Base-by-base conservation (phyloP, 2,797 vertebrate genomes). In the Aulostomus chinensis region DNA sequence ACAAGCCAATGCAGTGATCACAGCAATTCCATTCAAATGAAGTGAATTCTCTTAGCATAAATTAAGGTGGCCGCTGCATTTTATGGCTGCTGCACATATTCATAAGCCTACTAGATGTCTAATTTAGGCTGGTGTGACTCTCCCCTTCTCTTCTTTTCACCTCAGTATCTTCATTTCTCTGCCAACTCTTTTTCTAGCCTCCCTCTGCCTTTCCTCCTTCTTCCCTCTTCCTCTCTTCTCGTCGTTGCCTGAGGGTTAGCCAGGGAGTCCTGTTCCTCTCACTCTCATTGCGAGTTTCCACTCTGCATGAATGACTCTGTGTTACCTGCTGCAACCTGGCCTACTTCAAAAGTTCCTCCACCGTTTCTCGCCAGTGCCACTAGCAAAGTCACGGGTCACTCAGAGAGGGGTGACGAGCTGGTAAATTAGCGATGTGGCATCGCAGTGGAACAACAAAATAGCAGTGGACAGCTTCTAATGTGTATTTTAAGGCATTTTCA, bases 291-390 rank as follows among this genome's bases (percentile, higher is more conserved):
- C 38, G 2, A 56, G 31, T 42, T 54, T 76, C 65, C 62, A 59
- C 59, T 75, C 58, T 69, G 78, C 69, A 68, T 74, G 64, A 74
- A 66, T 70, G 58, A 69, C 64, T 81, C 62, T 55, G 68, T 12
- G 66, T 75, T 79, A 78, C 84, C 83, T 80, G 81, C 85, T 79
- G 76, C 66, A 84, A 64, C 72, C 75, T 84, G 85, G 79, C 83
- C 81, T 83, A 84, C 68, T 85, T 85, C 43, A 21, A 59, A 63
- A 69, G 43, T 72, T 78, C 50, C 78, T 63, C 50, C 56, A 32
- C 61, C 47, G 50, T 57, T 68, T 56, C 45, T 65, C 53, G 56
- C 58, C 72, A 32, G 33, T 41, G 65, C 81, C 77, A 75, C 58
- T 45, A 80, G 83, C 75, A 80, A 82, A 78, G 78, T 78, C 73